phyloP scores from a whole-genome alignment of 2,888 invertebrate genomes.

The Pseudanteris insignis region DNA sequence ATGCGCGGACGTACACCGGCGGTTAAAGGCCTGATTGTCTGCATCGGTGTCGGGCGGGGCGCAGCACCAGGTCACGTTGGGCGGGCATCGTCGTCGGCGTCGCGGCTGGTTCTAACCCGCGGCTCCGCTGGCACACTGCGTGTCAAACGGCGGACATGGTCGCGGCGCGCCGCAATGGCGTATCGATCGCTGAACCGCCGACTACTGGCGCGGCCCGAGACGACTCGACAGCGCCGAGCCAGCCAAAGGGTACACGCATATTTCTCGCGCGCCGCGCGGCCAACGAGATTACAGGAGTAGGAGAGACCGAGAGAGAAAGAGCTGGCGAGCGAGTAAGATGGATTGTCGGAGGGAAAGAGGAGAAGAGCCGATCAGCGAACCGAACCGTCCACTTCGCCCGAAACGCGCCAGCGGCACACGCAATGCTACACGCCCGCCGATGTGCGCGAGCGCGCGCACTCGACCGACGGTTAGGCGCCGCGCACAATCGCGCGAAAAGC shows the following conservation, averaged over 20 bases:
- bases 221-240: constrained; percentile 49
- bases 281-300: constrained; percentile 17
- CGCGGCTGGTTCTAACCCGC: constrained; percentile 25
- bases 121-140: constrained; percentile 41
- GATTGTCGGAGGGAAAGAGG: neutral
- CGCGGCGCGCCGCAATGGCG: constrained; percentile 61
- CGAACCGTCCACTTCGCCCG: constrained; percentile 50
- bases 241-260: constrained; percentile 54
- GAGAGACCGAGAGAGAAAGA: neutral
- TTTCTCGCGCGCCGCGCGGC: constrained; percentile 49
- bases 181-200: constrained; percentile 57
- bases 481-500: constrained; percentile 7
- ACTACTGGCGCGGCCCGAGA: constrained; percentile 42
- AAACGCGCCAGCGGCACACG: constrained; percentile 48
- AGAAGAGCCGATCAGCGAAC: constrained; percentile 35
- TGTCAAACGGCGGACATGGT: constrained; percentile 51
- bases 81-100: constrained; percentile 17
- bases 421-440: constrained; percentile 44
- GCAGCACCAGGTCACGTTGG: constrained; percentile 23
- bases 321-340: neutral
- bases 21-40: constrained; percentile 20
- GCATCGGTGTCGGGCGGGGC: constrained; percentile 26
- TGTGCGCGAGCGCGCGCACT: constrained; percentile 2
- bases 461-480: neutral
- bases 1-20: constrained; percentile 4